A percentile compares a stretch with the other conserved stretches of the same genome.
Conservation (phyloP, 2,888 invertebrate species). For the Trachelus troglodyta region DNA sequence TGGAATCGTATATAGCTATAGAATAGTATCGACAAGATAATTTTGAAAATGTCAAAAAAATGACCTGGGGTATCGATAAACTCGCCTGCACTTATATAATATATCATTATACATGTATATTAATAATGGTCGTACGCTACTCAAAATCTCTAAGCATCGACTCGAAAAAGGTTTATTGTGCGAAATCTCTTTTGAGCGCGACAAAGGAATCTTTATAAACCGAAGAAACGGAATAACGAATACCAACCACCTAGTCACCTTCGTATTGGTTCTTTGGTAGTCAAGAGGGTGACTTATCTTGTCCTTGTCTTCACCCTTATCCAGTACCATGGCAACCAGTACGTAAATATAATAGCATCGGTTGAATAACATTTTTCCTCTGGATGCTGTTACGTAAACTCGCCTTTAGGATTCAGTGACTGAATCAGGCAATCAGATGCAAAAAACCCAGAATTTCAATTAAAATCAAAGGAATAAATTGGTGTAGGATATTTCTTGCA, state of each 20-base stretch:
- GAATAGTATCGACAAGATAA: background rate
- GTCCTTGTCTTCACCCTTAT: background rate
- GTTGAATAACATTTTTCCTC: background rate
- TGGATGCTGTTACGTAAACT: background rate
- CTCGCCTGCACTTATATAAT: background rate
- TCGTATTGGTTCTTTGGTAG: background rate
- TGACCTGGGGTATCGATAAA: background rate
- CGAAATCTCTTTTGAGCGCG: background rate
- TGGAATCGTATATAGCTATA: background rate
- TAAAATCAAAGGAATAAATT: background rate
- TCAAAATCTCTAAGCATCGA: background rate
- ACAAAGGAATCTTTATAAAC: background rate
- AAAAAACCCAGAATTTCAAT: background rate
- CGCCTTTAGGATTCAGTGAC: background rate
- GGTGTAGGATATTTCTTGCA: background rate
- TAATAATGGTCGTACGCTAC: background rate
- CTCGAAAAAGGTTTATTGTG: background rate
- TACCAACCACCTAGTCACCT: background rate
- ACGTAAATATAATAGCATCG: background rate
- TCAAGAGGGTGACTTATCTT: background rate
- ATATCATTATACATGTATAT: background rate
- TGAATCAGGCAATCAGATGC: background rate
- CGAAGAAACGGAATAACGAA: background rate
- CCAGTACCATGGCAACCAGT: background rate
- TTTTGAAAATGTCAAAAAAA: background rate